Evolutionary conservation across 2,113 vertebrate species (phyloP).

Genomic region (Onychorhynchus coronatus): DNA sequence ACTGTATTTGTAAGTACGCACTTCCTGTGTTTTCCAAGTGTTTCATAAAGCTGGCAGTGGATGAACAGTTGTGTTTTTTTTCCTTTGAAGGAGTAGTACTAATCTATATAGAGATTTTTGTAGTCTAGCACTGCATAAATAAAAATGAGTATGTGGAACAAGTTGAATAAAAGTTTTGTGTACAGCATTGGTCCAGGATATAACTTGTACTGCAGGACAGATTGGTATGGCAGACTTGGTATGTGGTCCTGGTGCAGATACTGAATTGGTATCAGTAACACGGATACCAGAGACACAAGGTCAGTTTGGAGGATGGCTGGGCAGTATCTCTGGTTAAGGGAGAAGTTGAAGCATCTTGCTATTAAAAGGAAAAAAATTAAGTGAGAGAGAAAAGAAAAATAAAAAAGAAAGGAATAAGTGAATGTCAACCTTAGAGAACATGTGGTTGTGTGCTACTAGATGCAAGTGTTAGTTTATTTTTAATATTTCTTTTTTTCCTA

Average conservation of each 20-base stretch:
- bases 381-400: rapidly evolving
- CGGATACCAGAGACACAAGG: neutral
- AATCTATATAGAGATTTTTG: neutral
- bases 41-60: neutral
- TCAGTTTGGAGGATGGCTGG: neutral
- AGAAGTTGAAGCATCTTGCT: neutral
- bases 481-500: neutral
- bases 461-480: neutral
- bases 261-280: neutral
- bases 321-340: neutral
- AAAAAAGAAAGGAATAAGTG: neutral
- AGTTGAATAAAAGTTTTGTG: neutral
- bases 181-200: neutral
- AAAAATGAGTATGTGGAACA: neutral
- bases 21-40: neutral
- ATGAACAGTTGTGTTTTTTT: neutral
- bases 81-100: neutral
- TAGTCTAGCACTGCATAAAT: neutral
- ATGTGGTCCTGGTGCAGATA: neutral
- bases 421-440: neutral
- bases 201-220: neutral
- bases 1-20: neutral
- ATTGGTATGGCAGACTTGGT: neutral
- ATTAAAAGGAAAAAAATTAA: neutral
- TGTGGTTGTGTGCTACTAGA: neutral